Evolutionary conservation across 2,888 invertebrate genomes (phyloP).

Genomic region (Sepiola atlantica): DNA sequence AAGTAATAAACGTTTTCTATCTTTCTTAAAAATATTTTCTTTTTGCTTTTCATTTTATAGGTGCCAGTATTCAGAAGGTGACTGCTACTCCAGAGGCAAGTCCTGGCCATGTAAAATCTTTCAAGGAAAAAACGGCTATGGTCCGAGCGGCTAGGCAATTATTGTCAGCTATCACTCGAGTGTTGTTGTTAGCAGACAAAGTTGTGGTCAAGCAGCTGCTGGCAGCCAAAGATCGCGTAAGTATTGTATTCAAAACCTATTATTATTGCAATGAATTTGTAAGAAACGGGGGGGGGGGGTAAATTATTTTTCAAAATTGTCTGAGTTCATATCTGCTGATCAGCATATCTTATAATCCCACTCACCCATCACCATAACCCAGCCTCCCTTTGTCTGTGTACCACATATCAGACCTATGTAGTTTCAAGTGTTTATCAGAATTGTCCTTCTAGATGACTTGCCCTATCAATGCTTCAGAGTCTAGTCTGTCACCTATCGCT

Average conservation of each 20-base stretch:
- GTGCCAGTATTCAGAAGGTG: conserved; percentile 91
- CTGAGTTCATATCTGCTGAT: neutral
- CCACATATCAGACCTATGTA: too few species aligned
- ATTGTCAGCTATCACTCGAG: conserved; percentile 94
- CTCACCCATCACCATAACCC: too few species aligned
- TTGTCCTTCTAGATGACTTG: too few species aligned
- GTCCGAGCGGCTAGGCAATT: conserved; percentile 94
- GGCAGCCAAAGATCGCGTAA: conserved; percentile 94
- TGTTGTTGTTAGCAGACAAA: conserved; percentile 95
- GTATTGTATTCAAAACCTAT: neutral
- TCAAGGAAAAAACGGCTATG: conserved; percentile 77
- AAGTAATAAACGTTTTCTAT: neutral
- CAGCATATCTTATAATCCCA: too few species aligned
- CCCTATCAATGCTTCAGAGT: too few species aligned
- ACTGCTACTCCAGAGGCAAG: conserved; percentile 79
- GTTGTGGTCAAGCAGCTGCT: conserved; percentile 97
- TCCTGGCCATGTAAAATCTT: conserved; percentile 56
- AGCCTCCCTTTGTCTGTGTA: too few species aligned
- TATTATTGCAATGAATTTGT: neutral
- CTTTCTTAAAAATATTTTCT: neutral
- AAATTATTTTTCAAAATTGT: neutral
- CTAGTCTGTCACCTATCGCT: too few species aligned
- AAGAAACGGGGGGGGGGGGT: neutral
- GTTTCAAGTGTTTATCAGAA: too few species aligned
- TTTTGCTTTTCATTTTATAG: conserved; percentile 77